These are phyloP conservation scores for Cosmia pyralina DNA, from an alignment of 2,888 invertebrate genomes.

Conservation along the genomic window DNA sequence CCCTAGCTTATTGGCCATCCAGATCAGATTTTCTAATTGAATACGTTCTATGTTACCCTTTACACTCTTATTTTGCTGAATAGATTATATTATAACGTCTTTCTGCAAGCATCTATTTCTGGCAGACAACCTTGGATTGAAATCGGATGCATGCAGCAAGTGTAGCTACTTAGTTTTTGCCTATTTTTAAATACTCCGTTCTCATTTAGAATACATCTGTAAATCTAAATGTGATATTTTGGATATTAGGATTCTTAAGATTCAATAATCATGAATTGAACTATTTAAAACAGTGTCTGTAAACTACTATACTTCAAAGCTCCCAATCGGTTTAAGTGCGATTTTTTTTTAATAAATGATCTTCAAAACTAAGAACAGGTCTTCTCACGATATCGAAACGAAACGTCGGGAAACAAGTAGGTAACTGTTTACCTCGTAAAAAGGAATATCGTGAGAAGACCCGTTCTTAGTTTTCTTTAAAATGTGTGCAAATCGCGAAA, in stretches of 20 bases:
- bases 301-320: too few species aligned
- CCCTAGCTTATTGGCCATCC: neutral
- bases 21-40: neutral
- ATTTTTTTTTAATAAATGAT: too few species aligned
- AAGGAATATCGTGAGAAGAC: too few species aligned
- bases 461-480: too few species aligned
- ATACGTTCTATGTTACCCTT: too few species aligned
- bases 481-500: too few species aligned
- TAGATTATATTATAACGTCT: neutral
- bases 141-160: conserved; percentile 20
- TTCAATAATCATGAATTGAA: neutral
- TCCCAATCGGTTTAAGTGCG: too few species aligned
- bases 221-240: neutral
- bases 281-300: too few species aligned
- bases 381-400: too few species aligned
- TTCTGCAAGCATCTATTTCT: conserved; percentile 38
- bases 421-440: too few species aligned
- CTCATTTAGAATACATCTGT: conserved; percentile 5
- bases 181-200: conserved; percentile 4
- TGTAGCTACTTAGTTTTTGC: conserved; percentile 1
- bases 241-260: neutral
- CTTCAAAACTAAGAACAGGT: too few species aligned
- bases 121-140: conserved; percentile 29
- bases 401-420: too few species aligned
- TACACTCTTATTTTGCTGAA: neutral